phyloP scores from a whole-genome alignment of 2,113 vertebrate species.

The Thalassoma bifasciatum region DNA sequence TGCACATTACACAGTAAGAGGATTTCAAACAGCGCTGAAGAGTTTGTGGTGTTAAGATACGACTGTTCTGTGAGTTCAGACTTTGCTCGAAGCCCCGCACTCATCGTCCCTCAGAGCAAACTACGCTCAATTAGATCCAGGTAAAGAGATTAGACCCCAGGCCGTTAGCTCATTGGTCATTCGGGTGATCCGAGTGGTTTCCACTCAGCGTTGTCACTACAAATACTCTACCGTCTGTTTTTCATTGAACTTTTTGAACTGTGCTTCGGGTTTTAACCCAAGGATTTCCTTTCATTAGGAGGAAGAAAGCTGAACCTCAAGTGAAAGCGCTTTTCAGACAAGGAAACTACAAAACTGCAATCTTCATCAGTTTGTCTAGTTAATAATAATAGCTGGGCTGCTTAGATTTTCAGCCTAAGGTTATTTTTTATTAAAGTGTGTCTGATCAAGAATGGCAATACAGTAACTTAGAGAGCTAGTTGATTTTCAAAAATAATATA shows the following conservation, averaged over 20 bases:
- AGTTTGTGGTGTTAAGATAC: background rate
- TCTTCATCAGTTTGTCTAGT: background rate
- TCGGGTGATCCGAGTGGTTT: constrained; percentile 24
- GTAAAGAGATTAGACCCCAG: constrained; percentile 52
- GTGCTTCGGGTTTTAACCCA: background rate
- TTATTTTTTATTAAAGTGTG: background rate
- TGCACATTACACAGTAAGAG: background rate
- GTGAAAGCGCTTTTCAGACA: background rate
- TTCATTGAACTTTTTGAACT: background rate
- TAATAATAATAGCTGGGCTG: background rate
- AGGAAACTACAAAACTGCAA: background rate
- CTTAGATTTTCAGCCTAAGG: background rate
- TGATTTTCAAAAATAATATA: no score
- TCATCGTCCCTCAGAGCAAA: constrained; percentile 1
- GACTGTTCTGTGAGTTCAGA: background rate
- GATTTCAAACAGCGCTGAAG: background rate
- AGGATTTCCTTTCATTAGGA: background rate
- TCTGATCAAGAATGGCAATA: constrained; percentile 5
- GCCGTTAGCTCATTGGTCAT: constrained; percentile 40
- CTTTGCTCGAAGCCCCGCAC: constrained; percentile 11
- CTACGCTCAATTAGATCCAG: constrained; percentile 48
- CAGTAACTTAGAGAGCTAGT: no score
- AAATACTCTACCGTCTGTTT: constrained; percentile 12
- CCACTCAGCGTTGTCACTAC: background rate
- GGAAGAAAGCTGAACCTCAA: background rate